These are phyloP conservation scores for Enchytraeus crypticus DNA, from an alignment of 2,888 invertebrate genomes.

Conservation along the genomic window DNA sequence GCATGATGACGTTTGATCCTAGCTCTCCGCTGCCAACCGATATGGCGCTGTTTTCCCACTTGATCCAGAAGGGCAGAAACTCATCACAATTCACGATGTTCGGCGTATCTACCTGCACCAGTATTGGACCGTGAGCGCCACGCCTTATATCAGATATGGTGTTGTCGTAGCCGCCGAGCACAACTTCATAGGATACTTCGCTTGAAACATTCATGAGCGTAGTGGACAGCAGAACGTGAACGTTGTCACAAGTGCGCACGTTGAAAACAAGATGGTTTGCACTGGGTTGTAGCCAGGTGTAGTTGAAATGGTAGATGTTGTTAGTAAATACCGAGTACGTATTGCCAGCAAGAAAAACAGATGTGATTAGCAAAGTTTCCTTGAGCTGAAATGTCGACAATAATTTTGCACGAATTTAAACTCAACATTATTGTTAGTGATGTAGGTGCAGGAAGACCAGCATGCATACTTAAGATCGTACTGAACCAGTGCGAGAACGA, in stretches of 20 bases:
- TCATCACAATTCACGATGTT: slow-evolving; percentile 6
- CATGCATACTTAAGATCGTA: no score
- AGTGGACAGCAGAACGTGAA: neutral
- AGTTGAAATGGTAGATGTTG: no score
- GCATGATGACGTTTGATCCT: neutral
- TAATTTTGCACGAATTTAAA: no score
- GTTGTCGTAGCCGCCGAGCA: neutral
- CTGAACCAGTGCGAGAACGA: no score
- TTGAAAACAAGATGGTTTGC: neutral
- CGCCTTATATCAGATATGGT: slow-evolving; percentile 1
- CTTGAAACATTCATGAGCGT: neutral
- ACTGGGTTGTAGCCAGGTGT: neutral
- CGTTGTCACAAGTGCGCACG: slow-evolving; percentile 1
- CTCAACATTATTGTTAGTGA: no score
- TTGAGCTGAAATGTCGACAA: no score
- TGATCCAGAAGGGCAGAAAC: slow-evolving; percentile 4
- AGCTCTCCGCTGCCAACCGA: slow-evolving; percentile 1
- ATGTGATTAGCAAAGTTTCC: no score
- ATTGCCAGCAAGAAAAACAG: no score
- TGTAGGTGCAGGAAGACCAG: no score
- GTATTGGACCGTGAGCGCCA: neutral
- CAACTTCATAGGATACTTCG: slow-evolving; percentile 4
- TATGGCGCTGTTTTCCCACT: slow-evolving; percentile 1
- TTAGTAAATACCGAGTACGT: no score
- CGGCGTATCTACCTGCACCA: slow-evolving; percentile 2